Conservation (phyloP, 2,888 invertebrate species). For the Drosophila birchii region DNA sequence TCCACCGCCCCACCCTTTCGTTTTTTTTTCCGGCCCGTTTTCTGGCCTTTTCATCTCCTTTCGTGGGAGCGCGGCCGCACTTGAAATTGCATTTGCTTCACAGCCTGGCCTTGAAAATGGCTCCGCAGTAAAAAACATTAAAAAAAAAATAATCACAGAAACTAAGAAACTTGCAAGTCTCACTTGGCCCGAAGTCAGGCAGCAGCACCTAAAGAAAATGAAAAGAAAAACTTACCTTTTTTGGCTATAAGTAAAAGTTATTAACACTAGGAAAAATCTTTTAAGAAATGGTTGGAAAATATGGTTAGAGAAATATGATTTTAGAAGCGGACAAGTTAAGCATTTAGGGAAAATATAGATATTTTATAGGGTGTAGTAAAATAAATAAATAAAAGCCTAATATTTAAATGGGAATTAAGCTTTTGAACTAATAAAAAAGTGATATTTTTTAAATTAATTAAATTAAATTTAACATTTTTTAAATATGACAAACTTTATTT, state of each 20-base stretch:
- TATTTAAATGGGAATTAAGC: too few species aligned
- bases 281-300: neutral
- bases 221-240: slow-evolving; percentile 8
- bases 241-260: slow-evolving; percentile 22
- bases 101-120: slow-evolving; percentile 67
- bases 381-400: too few species aligned
- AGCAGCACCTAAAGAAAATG: slow-evolving; percentile 14
- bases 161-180: slow-evolving; percentile 9
- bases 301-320: neutral
- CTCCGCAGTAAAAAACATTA: slow-evolving; percentile 26
- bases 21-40: slow-evolving; percentile 12
- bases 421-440: too few species aligned
- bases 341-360: too few species aligned
- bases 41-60: slow-evolving; percentile 31
- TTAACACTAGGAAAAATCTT: slow-evolving; percentile 6
- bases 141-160: neutral
- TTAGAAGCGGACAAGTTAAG: neutral
- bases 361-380: too few species aligned
- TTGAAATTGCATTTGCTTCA: slow-evolving; percentile 61
- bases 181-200: slow-evolving; percentile 19
- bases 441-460: too few species aligned
- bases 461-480: too few species aligned
- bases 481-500: neutral
- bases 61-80: slow-evolving; percentile 57
- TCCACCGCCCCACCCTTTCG: neutral